Base-by-base conservation (phyloP, 2,888 invertebrate species). In the Eustalomyia histrio region DNA sequence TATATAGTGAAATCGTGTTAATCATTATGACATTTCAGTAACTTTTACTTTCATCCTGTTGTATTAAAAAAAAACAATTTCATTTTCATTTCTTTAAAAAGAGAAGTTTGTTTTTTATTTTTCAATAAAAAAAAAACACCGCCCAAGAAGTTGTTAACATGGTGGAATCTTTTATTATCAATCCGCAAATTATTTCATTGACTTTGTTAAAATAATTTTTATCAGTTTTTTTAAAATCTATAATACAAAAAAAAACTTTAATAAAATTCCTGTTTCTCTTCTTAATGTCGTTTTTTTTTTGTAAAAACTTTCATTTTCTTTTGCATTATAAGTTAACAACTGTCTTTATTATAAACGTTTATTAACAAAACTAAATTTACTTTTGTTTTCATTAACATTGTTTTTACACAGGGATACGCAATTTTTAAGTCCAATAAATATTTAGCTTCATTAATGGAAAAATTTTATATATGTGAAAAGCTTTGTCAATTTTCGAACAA, bases 21-120 rank as follows among this genome's bases (percentile, higher is more conserved):
- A 80, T 72, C 76, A 76, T 72, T 80, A 52, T 76, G 80, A 80
- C 76, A 76, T 80, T 80, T 76, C 63, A 72, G 67, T 76, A 71
- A 80, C 80, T 80, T 80, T 80, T 80, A 80, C 80, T 80, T 80
- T 80, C 72, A 76, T 69, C 29, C 64, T 47, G 47, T 35, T 18
- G 50, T 7, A 63, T 5, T 2, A 43, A 14, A 14, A n/a, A 47
- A 47, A 14, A n/a, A 24, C 16, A 64, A 64, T 69, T 78, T 65
- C 1, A 47, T 61, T 68, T 69, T 33, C 16, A 58, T 69, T 68
- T 68, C 16, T 21, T 63, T 53, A 14, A 18, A 33, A 39, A 17
- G 47, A 67, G 39, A 75, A 68, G 61, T 55, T 75, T 29, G 0
- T 55, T 55, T 55, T 60, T 61, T 33, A 18, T 43, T 47, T 53